Conservation (phyloP, 2,113 vertebrate genomes). For the Thymallus thymallus region DNA sequence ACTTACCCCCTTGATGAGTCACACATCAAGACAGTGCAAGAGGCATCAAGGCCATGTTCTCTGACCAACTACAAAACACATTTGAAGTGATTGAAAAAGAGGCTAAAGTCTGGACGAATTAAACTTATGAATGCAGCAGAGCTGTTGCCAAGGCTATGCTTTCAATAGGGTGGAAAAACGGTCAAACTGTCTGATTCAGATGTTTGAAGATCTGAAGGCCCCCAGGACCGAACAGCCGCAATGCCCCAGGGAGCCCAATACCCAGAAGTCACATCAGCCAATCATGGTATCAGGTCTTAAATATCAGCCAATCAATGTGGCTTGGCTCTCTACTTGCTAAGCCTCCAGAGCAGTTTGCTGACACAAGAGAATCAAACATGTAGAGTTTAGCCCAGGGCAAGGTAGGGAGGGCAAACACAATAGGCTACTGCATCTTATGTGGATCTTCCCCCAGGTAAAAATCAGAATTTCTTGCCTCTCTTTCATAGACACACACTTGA, state of each 20-base stretch:
- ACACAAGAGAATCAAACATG: neutral
- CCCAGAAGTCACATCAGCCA: neutral
- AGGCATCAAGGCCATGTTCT: neutral
- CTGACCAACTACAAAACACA: neutral
- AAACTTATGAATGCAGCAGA: conserved; percentile 1
- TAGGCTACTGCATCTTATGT: neutral
- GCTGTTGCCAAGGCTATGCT: conserved; percentile 25
- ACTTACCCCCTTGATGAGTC: neutral
- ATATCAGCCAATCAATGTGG: neutral
- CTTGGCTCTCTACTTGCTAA: neutral
- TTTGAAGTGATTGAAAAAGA: conserved; percentile 4
- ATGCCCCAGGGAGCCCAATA: neutral
- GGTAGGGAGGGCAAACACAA: neutral
- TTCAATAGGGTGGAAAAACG: neutral
- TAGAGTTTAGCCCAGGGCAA: neutral
- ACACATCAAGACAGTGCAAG: conserved; percentile 17
- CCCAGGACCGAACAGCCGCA: conserved; percentile 3
- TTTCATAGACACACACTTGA: neutral
- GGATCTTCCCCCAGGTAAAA: neutral
- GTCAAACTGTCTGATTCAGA: conserved; percentile 1
- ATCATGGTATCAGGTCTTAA: neutral
- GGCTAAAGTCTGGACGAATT: conserved; percentile 9
- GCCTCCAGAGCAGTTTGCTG: neutral
- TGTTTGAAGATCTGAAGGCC: conserved; percentile 11
- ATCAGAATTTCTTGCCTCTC: neutral